A percentile compares a stretch with the other conserved stretches of the same genome.
phyloP scores from a whole-genome alignment of 2,113 vertebrate species.

The Elanoides forficatus region DNA sequence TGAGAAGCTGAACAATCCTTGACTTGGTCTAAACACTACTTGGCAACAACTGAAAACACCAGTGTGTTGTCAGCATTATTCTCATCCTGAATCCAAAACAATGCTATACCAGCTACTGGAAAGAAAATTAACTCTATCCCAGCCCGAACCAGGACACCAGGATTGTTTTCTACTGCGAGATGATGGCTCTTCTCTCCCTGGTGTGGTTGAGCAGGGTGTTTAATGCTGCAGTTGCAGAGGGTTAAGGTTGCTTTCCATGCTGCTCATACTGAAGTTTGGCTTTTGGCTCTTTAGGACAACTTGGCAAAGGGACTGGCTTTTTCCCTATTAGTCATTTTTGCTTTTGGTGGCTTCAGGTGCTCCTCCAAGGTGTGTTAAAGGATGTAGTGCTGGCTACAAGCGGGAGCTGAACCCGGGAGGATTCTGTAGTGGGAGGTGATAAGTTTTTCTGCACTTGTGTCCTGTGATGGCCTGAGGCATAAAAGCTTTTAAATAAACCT shows the following conservation, averaged over 20 bases:
- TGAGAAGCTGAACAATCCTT: too few species aligned
- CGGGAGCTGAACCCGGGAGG: not conserved
- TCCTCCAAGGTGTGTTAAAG: not conserved
- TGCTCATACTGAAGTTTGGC: not conserved
- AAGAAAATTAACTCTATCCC: too few species aligned
- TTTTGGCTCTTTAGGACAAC: not conserved
- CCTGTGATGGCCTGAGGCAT: not conserved
- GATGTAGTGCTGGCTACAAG: not conserved
- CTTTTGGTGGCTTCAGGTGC: not conserved
- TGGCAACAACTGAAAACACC: too few species aligned
- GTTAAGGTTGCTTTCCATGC: not conserved
- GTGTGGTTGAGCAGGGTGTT: not conserved
- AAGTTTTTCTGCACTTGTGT: not conserved
- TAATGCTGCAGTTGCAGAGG: not conserved
- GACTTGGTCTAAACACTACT: too few species aligned
- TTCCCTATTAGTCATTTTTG: rapidly evolving
- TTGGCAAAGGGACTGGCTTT: not conserved
- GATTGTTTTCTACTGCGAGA: not conserved
- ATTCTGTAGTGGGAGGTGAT: too few species aligned
- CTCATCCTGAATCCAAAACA: too few species aligned
- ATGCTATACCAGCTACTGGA: too few species aligned
- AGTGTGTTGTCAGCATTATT: too few species aligned
- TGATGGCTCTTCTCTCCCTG: not conserved
- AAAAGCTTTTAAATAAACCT: not conserved
- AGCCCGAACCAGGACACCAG: too few species aligned